These are phyloP conservation scores for Hormaphis cornu DNA, from an alignment of 1,140 invertebrate species.

Conservation along the genomic window DNA sequence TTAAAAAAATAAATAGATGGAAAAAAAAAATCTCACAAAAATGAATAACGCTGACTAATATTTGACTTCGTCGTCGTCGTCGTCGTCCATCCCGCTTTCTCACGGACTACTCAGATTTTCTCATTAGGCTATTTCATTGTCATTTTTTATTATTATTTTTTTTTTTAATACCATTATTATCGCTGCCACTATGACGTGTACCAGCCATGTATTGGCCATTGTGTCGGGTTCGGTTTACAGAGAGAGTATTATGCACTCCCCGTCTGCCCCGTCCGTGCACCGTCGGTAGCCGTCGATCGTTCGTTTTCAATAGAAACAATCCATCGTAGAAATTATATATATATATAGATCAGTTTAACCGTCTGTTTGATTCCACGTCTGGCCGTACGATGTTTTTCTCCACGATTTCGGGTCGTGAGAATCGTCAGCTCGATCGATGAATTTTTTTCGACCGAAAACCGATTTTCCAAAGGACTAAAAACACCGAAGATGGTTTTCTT, in stretches of 20 bases:
- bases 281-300: neutral
- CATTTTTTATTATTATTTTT: too few species aligned
- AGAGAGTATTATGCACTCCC: slow-evolving; percentile 27
- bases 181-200: slow-evolving; percentile 2
- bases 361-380: slow-evolving; percentile 16
- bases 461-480: too few species aligned
- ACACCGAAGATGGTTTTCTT: too few species aligned
- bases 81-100: slow-evolving; percentile 29
- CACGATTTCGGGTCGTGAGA: neutral
- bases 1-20: neutral
- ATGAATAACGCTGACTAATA: slow-evolving; percentile 32
- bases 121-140: slow-evolving; percentile 32
- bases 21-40: slow-evolving; percentile 8
- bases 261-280: neutral
- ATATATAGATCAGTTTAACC: slow-evolving; percentile 20
- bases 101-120: slow-evolving; percentile 31
- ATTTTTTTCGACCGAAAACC: too few species aligned
- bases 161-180: slow-evolving; percentile 30
- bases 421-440: too few species aligned
- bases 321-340: too few species aligned
- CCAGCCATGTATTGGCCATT: slow-evolving; percentile 11
- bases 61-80: slow-evolving; percentile 14
- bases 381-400: neutral
- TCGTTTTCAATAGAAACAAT: slow-evolving; percentile 22
- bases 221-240: slow-evolving; percentile 15